Base-by-base conservation (phyloP, 2,797 vertebrate species). In the Enteromius trimaculatus region DNA sequence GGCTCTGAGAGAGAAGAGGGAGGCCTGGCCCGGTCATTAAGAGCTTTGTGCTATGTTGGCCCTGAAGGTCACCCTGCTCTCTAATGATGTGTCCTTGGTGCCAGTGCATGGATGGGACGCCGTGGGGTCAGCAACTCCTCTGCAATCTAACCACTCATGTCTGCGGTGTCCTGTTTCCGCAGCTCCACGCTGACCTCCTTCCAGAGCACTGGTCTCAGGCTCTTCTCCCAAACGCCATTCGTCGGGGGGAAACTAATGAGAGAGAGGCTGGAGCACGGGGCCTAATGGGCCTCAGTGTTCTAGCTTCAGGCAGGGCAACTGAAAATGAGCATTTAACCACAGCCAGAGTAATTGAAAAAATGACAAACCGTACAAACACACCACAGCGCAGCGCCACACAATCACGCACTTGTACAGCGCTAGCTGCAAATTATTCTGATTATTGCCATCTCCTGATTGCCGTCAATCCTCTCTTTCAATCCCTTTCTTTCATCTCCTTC, bases 261-360 rank as follows among this genome's bases (percentile, higher is more conserved):
- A 94, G 92, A 90, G 91, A 93, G 90, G 91, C 93, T 90, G 91
- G 89, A 93, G 92, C 89, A 44, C 91, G 81, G 94, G 92, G 90
- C 91, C 91, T 95, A 94, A 95, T 94, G 90, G 93, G 92, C 89
- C 93, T 92, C 92, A 92, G 92, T 91, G 91, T 90, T 92, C 90
- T 92, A 80, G 93, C 94, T 95, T 88, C 65, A 79, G 94, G 93
- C 93, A 92, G 92, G 66, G 91, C 92, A 92, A 89, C 92, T 93
- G 92, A 93, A 94, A 94, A 94, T 93, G 91, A 94, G 92, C 94
- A 92, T 94, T 95, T 94, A 95, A 94, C 92, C 94, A 94, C 91
- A 92, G 92, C 91, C 91, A 90, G 26, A 90, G 92, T 95, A 94
- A 95, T 94, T 95, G 93, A 94, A 95, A 94, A 95, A 94, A 95